phyloP scores from a whole-genome alignment of 2,888 invertebrate species.

The Deilephila elpenor region DNA sequence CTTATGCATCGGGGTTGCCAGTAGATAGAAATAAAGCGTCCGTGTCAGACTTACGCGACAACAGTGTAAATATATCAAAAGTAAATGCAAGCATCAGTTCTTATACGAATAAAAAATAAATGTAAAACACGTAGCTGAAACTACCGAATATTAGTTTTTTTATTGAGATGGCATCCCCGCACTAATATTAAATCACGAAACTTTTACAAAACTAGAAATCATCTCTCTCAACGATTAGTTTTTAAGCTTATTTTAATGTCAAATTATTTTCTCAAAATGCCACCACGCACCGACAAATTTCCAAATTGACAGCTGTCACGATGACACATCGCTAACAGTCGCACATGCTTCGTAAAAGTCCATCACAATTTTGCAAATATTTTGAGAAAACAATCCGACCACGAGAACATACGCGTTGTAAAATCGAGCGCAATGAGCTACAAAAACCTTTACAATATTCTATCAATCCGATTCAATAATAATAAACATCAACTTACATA shows the following conservation, averaged over 20 bases:
- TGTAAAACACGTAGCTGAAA: conserved; percentile 34
- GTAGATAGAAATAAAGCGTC: conserved; percentile 57
- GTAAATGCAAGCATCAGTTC: conserved; percentile 73
- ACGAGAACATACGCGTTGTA: conserved; percentile 24
- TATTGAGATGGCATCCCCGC: conserved; percentile 65
- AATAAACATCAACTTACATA: conserved; percentile 38
- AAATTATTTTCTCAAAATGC: conserved; percentile 50
- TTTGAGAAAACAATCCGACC: conserved; percentile 31
- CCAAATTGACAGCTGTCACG: conserved; percentile 18
- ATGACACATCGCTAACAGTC: neutral
- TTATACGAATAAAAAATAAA: conserved; percentile 46
- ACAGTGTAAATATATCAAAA: conserved; percentile 67
- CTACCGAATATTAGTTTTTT: conserved; percentile 47
- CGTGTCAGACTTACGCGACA: conserved; percentile 41
- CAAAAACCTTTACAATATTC: conserved; percentile 64
- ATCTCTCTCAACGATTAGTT: conserved; percentile 77
- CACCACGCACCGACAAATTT: neutral
- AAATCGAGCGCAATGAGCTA: conserved; percentile 40
- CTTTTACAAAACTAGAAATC: conserved; percentile 71
- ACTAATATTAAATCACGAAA: conserved; percentile 57
- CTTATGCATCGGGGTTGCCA: conserved; percentile 64
- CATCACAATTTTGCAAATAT: conserved; percentile 4
- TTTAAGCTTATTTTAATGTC: conserved; percentile 60
- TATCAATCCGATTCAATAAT: conserved; percentile 61
- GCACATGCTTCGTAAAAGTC: neutral